Base-by-base conservation (phyloP, 2,113 vertebrate species). In the Jacana jacana region DNA sequence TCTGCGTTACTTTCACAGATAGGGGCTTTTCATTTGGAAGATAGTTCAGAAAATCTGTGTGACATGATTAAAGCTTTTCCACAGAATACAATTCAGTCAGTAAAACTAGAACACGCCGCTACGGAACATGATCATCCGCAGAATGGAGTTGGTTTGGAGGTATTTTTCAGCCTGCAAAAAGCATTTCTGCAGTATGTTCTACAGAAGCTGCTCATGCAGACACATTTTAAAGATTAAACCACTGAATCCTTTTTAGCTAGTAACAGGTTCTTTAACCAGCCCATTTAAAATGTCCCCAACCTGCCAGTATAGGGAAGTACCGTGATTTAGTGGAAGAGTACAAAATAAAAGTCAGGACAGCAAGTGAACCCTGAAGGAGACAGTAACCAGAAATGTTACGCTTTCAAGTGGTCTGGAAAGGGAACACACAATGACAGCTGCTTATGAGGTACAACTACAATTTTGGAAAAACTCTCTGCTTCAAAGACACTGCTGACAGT, bases 1-100 rank as follows among this genome's bases (percentile, higher is more conserved):
- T 24, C 46, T 54, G 49, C 71, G 65, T 95, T 94, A 76, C 95
- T 86, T 95, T 79, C 86, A 71, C 66, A 86, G 77, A 89, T 87
- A 84, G 72, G 70, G 94, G 81, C 88, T 73, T 87, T 85, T 94
- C 48, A 89, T 69, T 77, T 72, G 44, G 73, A 88, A 90, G 65
- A 91, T 8, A 14, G 4, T 76, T 95, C 73, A 91, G 83, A 77
- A 82, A 92, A 81, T 89, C 63, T 95, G 70, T 76, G 27, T 57
- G 63, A 33, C 37, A 9, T 92, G 37, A 88, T 95, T 64, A 86
- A 72, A 92, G 81, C 86, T 77, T 95, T 94, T 77, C 85, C 81
- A 95, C 52, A 87, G 61, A 87, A 82, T 31, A 14, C 79, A 93
- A 31, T 83, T 33, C 46, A 70, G 79, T 42, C n/a, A 82, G 70